Evolutionary conservation across 2,113 vertebrate genomes (phyloP).

Genomic region (Epinephelus fuscoguttatus): DNA sequence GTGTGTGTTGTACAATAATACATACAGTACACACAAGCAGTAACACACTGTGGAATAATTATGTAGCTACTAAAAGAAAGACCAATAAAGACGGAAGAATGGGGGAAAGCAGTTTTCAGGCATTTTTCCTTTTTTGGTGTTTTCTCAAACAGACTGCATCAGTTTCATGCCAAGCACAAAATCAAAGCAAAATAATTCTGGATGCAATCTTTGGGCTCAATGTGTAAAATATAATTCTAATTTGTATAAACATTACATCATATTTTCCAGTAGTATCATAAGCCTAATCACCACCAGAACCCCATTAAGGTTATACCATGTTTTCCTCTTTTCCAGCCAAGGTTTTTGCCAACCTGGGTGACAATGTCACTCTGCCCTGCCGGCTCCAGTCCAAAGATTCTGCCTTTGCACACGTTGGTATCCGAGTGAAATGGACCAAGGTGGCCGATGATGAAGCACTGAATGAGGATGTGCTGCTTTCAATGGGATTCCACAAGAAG

Average conservation of each 20-base stretch:
- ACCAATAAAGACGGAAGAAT: not conserved
- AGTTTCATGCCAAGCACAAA: not conserved
- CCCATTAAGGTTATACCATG: not conserved
- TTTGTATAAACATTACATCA: not conserved
- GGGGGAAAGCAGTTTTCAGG: not conserved
- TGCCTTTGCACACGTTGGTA: constrained; percentile 78
- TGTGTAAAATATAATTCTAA: not conserved
- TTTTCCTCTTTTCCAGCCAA: constrained; percentile 80
- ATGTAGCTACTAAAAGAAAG: not conserved
- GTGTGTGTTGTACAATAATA: not conserved
- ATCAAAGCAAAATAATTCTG: not conserved
- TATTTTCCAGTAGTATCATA: not conserved
- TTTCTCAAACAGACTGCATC: not conserved
- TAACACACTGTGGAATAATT: not conserved
- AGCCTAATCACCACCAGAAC: not conserved
- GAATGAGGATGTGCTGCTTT: constrained; percentile 89
- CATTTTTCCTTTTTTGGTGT: not conserved
- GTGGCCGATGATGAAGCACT: constrained; percentile 87
- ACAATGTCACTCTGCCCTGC: constrained; percentile 93
- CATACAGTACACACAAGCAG: not conserved
- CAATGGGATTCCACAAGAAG: constrained; percentile 92
- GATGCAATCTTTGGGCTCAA: not conserved
- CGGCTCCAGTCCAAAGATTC: constrained; percentile 77
- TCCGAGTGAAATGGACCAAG: constrained; percentile 95
- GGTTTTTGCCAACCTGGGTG: constrained; percentile 85